Evolutionary conservation across 2,888 invertebrate genomes (phyloP).

Genomic region (Drosophila longiperda): DNA sequence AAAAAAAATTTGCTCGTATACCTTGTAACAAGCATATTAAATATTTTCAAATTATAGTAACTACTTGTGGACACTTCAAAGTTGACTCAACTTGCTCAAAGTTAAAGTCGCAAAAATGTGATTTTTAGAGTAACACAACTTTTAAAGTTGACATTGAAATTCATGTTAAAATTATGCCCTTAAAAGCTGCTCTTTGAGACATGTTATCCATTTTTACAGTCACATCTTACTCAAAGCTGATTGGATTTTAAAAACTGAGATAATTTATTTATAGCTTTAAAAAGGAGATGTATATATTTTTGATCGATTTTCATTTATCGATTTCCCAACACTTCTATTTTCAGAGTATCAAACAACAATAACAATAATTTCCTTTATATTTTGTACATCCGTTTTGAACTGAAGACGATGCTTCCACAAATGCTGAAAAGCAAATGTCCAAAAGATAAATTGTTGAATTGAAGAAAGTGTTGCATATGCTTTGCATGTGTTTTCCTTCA

Average conservation of each 20-base stretch:
- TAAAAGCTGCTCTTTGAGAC: neutral
- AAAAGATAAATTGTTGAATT: slow-evolving; percentile 16
- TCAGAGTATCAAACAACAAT: neutral
- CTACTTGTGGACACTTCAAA: neutral
- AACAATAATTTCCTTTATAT: slow-evolving; percentile 3
- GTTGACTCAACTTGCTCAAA: neutral
- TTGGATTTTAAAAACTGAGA: neutral
- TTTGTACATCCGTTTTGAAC: slow-evolving; percentile 38
- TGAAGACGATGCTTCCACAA: slow-evolving; percentile 13
- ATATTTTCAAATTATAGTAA: neutral
- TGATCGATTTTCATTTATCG: too few species aligned
- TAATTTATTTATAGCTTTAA: neutral
- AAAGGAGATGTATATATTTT: neutral
- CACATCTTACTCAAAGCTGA: neutral
- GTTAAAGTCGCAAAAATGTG: neutral
- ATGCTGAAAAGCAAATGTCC: slow-evolving; percentile 25
- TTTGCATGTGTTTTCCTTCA: slow-evolving; percentile 37
- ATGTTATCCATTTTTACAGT: neutral
- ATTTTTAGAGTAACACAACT: too few species aligned
- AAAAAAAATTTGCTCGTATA: neutral
- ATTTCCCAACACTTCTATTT: neutral
- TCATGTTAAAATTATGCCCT: neutral
- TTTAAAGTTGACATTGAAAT: neutral
- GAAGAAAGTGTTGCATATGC: slow-evolving; percentile 39
- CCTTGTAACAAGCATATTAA: neutral